Percentiles rank a stretch among this genome's conserved stretches.
Conservation (phyloP, 2,888 invertebrate genomes). For the Drosophila nr. perissopoda region DNA sequence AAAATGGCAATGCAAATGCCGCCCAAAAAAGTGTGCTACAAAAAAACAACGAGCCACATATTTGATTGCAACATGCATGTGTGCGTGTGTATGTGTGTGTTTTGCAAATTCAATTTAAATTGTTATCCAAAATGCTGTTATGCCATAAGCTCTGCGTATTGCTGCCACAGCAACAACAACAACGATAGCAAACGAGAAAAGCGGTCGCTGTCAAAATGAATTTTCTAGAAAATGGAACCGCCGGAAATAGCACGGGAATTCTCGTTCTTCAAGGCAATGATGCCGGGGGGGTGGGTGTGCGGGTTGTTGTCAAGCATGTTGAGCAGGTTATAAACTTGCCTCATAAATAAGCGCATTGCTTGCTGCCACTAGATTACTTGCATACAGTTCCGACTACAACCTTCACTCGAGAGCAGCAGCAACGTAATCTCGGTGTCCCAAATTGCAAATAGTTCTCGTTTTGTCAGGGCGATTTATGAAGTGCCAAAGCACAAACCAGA, state of each 20-base stretch:
- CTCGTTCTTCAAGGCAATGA: background rate
- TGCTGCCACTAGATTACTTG: constrained; percentile 32
- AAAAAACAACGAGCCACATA: constrained; percentile 22
- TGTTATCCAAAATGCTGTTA: constrained; percentile 62
- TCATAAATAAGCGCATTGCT: constrained; percentile 50
- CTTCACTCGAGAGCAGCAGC: background rate
- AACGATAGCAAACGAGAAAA: constrained; percentile 11
- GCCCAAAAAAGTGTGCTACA: constrained; percentile 65
- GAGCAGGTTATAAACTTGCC: constrained; percentile 46
- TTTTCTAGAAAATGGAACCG: constrained; percentile 17
- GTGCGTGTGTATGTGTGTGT: background rate
- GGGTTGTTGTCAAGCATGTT: background rate
- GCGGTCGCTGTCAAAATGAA: constrained; percentile 47
- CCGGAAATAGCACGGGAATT: constrained; percentile 24
- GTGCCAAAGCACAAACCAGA: constrained; percentile 24
- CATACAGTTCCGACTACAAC: background rate
- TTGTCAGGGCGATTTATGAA: constrained; percentile 48
- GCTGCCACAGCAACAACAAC: constrained; percentile 15
- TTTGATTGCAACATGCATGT: constrained; percentile 37
- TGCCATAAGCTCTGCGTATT: constrained; percentile 39
- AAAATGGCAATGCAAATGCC: constrained; percentile 66
- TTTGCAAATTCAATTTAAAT: constrained; percentile 68
- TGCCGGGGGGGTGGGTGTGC: too few species aligned
- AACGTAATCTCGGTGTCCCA: constrained; percentile 32
- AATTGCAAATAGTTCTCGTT: constrained; percentile 56